Evolutionary conservation across 37 sponge, comb jelly and placozoan genomes (phyloP).

Genomic region (Haliclona indistincta): DNA sequence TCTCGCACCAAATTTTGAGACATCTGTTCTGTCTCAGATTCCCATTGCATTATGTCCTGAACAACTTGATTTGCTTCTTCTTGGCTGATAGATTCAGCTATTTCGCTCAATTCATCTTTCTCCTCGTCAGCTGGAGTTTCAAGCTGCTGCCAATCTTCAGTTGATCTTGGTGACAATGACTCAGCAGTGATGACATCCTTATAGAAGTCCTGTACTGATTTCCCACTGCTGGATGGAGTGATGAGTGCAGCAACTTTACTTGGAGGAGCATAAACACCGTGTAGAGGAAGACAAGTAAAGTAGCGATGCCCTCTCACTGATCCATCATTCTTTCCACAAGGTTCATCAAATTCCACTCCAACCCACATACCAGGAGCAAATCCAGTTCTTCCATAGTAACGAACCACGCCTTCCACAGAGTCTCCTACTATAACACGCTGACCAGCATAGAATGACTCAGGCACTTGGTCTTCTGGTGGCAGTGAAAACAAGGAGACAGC

Average conservation of each 20-base stretch:
- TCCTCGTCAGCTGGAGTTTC: background rate
- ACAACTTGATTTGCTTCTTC: conserved; percentile 4
- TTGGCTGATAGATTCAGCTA: background rate
- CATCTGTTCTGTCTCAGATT: background rate
- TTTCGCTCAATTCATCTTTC: background rate
- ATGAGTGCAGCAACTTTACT: conserved; percentile 40
- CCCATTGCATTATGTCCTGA: conserved; percentile 19
- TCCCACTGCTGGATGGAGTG: no score
- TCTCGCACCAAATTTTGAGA: conserved; percentile 43
- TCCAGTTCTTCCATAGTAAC: conserved; percentile 52
- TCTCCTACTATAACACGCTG: conserved; percentile 56
- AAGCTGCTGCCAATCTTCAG: background rate
- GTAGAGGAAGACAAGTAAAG: conserved; percentile 43
- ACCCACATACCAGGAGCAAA: conserved; percentile 62
- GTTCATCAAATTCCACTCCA: conserved; percentile 53
- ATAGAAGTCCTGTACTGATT: no score
- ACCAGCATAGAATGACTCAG: no score
- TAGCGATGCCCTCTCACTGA: conserved; percentile 51
- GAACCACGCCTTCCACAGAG: conserved; percentile 37
- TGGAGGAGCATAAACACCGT: conserved; percentile 74
- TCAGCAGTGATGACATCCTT: no score
- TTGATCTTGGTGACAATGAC: no score
- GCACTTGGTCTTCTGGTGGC: background rate
- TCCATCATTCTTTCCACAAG: conserved; percentile 58
- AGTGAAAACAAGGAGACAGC: background rate